Conservation (phyloP, 2,888 invertebrate species). For the Meghimatium bilineatum region DNA sequence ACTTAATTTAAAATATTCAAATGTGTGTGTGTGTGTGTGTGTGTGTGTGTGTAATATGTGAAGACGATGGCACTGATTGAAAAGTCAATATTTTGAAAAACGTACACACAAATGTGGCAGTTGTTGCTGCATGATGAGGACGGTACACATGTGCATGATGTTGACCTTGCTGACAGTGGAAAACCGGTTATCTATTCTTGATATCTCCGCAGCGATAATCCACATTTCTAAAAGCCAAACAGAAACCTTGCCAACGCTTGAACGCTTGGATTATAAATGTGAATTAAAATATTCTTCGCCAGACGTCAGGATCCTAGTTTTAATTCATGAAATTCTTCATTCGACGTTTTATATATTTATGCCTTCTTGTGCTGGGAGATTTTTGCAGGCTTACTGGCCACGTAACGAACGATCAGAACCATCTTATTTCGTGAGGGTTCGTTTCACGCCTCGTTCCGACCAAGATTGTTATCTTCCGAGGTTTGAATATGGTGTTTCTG, state of each 20-base stretch:
- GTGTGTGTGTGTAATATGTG: too few species aligned
- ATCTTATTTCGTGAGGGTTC: constrained; percentile 36
- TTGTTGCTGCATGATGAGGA: background rate
- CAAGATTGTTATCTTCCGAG: constrained; percentile 30
- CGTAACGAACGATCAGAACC: constrained; percentile 1
- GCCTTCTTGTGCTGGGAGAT: background rate
- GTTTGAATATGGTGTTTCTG: constrained; percentile 34
- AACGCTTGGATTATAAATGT: constrained; percentile 24
- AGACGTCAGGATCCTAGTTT: background rate
- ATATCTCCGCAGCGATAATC: background rate
- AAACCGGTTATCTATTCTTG: background rate
- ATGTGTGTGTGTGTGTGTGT: too few species aligned
- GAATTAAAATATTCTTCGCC: constrained; percentile 35
- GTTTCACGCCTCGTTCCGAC: constrained; percentile 42
- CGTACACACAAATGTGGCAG: too few species aligned
- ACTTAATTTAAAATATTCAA: too few species aligned
- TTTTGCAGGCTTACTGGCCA: background rate
- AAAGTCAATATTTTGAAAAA: too few species aligned
- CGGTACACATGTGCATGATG: background rate
- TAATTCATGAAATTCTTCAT: constrained; percentile 20
- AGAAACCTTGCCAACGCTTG: background rate
- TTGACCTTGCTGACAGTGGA: background rate
- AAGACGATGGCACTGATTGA: background rate
- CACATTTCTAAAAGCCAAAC: background rate
- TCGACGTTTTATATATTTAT: constrained; percentile 12